Evolutionary conservation across 2,113 vertebrate species (phyloP).

Genomic region (Cisticola juncidis): DNA sequence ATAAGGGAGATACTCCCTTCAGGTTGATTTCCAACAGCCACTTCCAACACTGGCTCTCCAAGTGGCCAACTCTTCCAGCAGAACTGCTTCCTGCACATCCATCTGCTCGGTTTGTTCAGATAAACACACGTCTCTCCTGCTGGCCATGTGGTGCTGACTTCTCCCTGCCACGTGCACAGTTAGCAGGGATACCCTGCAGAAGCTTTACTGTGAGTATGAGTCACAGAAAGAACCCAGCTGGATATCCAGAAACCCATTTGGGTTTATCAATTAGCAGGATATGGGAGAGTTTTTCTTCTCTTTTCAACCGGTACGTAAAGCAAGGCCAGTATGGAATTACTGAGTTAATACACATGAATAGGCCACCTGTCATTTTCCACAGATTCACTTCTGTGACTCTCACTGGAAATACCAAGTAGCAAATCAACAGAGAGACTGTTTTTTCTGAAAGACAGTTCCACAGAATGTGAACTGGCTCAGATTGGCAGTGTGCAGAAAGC

Average conservation of each 20-base stretch:
- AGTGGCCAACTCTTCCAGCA: conserved; percentile 26
- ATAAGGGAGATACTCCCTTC: background rate
- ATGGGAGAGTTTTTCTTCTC: background rate
- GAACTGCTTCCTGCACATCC: conserved; percentile 25
- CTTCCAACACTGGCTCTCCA: background rate
- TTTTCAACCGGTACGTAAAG: background rate
- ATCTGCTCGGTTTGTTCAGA: conserved; percentile 8
- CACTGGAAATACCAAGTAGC: background rate
- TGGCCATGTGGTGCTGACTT: background rate
- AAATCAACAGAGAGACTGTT: background rate
- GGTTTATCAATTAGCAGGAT: background rate
- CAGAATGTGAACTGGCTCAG: background rate
- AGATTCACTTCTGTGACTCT: background rate
- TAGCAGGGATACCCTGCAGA: conserved; percentile 1
- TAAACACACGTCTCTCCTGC: background rate
- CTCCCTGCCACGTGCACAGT: background rate
- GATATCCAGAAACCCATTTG: background rate
- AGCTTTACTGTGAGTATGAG: background rate
- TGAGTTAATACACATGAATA: background rate
- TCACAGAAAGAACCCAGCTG: conserved; percentile 5
- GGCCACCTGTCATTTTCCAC: background rate
- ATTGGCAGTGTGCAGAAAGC: background rate
- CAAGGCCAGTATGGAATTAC: background rate
- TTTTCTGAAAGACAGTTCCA: background rate
- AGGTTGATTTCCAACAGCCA: background rate